Conservation (phyloP, 1,140 invertebrate genomes). For the Andricus grossulariae region DNA sequence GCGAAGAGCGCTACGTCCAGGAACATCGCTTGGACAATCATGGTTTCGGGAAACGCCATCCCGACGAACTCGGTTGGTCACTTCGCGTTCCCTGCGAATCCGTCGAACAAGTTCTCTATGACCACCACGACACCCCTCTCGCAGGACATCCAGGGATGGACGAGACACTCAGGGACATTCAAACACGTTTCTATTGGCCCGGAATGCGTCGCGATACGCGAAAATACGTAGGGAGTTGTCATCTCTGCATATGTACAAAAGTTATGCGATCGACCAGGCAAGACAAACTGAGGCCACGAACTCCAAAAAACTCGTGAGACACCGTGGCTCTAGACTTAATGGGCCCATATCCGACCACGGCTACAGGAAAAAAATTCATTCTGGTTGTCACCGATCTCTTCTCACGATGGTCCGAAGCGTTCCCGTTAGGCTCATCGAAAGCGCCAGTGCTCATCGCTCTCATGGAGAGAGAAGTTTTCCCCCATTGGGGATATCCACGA, state of each 20-base stretch:
- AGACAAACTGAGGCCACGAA: slow-evolving; percentile 19
- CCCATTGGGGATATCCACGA: slow-evolving; percentile 50
- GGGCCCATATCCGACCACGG: slow-evolving; percentile 38
- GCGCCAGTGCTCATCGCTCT: not conserved
- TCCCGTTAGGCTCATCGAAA: not conserved
- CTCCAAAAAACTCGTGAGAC: slow-evolving; percentile 51
- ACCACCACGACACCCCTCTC: slow-evolving; percentile 40
- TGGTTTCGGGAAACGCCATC: not conserved
- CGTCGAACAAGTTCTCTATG: slow-evolving; percentile 19
- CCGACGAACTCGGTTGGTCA: slow-evolving; percentile 2
- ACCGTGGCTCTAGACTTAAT: slow-evolving; percentile 36
- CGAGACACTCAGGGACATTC: slow-evolving; percentile 43
- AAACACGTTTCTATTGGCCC: slow-evolving; percentile 35
- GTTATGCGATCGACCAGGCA: not conserved
- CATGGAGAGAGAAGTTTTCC: slow-evolving; percentile 39
- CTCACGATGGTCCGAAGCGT: slow-evolving; percentile 43
- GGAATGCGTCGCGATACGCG: slow-evolving; percentile 33
- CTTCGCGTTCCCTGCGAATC: slow-evolving; percentile 32
- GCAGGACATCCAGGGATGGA: slow-evolving; percentile 48
- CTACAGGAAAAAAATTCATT: not conserved
- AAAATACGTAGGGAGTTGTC: slow-evolving; percentile 33
- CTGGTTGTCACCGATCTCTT: slow-evolving; percentile 41
- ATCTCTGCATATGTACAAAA: slow-evolving; percentile 39
- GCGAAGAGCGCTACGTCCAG: slow-evolving; percentile 11
- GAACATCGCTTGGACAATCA: not conserved